Percentiles rank a stretch among this genome's conserved stretches.
Conservation (phyloP, 2,113 vertebrate species). For the Crypturellus undulatus region DNA sequence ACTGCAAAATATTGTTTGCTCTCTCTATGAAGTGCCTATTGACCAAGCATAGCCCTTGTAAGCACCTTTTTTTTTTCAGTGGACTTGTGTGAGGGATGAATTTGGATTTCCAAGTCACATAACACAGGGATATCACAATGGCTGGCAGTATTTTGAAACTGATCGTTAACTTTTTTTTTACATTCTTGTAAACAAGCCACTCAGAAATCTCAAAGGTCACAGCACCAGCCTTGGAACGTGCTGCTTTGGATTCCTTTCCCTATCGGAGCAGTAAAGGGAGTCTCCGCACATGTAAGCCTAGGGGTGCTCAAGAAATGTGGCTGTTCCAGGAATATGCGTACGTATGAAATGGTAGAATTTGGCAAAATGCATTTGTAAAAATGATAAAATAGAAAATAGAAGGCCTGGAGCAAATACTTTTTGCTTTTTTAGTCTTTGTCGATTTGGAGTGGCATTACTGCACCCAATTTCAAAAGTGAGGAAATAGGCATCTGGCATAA, state of each 20-base stretch:
- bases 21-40: background rate
- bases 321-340: background rate
- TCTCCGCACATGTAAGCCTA: background rate
- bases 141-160: background rate
- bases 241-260: fast-evolving
- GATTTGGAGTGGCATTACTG: background rate
- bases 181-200: background rate
- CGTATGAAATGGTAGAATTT: background rate
- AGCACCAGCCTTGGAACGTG: background rate
- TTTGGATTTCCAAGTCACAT: background rate
- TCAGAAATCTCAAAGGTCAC: background rate
- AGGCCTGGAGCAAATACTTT: background rate
- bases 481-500: background rate
- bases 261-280: background rate
- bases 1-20: background rate
- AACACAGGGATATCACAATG: background rate
- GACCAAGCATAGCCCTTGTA: background rate
- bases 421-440: background rate
- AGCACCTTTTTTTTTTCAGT: background rate
- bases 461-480: background rate
- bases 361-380: background rate
- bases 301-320: background rate
- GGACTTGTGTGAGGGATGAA: background rate
- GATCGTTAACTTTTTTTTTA: background rate
- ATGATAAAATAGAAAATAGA: background rate